These are phyloP conservation scores for Eupithecia insigniata DNA, from an alignment of 2,888 invertebrate genomes.

Conservation along the genomic window DNA sequence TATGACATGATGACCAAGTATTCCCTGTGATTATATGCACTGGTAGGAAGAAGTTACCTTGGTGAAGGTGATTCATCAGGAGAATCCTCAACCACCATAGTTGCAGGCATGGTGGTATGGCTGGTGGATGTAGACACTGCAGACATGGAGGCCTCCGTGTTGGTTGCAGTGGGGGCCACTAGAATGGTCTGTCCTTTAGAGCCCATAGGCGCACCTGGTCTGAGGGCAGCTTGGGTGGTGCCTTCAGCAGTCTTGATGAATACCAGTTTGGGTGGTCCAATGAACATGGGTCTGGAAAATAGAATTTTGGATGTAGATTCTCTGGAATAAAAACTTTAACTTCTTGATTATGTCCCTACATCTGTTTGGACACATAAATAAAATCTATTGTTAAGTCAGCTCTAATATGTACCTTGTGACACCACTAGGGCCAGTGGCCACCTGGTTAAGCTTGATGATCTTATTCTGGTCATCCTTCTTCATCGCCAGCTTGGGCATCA, in stretches of 20 bases:
- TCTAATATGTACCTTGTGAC: slow-evolving; percentile 61
- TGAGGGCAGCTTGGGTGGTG: slow-evolving; percentile 66
- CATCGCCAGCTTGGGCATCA: slow-evolving; percentile 67
- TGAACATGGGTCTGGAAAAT: slow-evolving; percentile 75
- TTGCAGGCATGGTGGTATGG: slow-evolving; percentile 48
- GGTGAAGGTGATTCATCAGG: slow-evolving; percentile 62
- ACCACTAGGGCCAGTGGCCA: slow-evolving; percentile 58
- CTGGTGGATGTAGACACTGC: slow-evolving; percentile 45
- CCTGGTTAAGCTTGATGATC: slow-evolving; percentile 71
- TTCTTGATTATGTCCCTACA: background rate
- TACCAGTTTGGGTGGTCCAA: slow-evolving; percentile 80
- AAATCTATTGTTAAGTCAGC: background rate
- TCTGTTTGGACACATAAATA: background rate
- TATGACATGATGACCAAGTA: background rate
- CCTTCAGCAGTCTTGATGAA: slow-evolving; percentile 80
- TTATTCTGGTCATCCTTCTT: slow-evolving; percentile 77
- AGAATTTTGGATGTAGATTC: background rate
- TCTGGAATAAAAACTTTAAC: background rate
- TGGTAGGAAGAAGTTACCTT: slow-evolving; percentile 24
- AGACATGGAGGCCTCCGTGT: slow-evolving; percentile 48
- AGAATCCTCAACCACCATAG: slow-evolving; percentile 58
- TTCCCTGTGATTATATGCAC: background rate
- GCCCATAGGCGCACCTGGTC: slow-evolving; percentile 61
- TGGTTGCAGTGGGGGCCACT: slow-evolving; percentile 65
- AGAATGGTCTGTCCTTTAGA: slow-evolving; percentile 76